Base-by-base conservation (phyloP, 2,888 invertebrate species). In the Pheosia tremula region DNA sequence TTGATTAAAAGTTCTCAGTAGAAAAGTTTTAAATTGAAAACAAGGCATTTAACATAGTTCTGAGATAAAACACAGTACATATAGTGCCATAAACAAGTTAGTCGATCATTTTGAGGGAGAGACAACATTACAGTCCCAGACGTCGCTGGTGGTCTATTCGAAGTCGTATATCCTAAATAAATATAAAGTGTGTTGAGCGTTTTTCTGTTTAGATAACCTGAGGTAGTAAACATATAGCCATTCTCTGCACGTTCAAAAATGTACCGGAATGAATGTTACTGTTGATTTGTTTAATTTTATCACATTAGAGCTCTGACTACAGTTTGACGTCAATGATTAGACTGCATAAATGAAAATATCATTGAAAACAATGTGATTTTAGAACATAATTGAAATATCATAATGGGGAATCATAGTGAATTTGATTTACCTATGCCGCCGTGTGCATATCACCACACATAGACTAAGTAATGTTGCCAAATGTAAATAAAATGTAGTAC, bases 391-490 rank as follows among this genome's bases (percentile, higher is more conserved):
- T 62, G 74, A 75, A 79, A 90, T 91, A 90, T 89, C 89, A 90
- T 63, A 76, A 81, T 81, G 86, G 87, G 85, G 70, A 82, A 84
- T 85, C 83, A 77, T 81, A 64, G 68, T 68, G 66, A 70, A 77
- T 80, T 85, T 81, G 85, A 83, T 87, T 87, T 84, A 83, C 87
- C 89, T 81, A 83, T 83, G 88, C 89, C 84, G 88, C 89, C 84
- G 82, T 76, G 88, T 82, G 90, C 92, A 92, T 92, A 92, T 92
- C 92, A 90, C 83, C 85, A 87, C 85, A 84, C 83, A 83, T 92
- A 92, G 90, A 84, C 80, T 92, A 91, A 91, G 89, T 78, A 74
- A 86, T 83, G 88, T 89, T 93, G 93, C 93, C 93, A 93, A 93
- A 93, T 91, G 92, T 92, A 91, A 84, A 91, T 91, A 91, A 36